Evolutionary conservation across 2,888 invertebrate species (phyloP), one percentile per base, ranked within the genome.

Genomic region (Alentia gelatinosa): DNA sequence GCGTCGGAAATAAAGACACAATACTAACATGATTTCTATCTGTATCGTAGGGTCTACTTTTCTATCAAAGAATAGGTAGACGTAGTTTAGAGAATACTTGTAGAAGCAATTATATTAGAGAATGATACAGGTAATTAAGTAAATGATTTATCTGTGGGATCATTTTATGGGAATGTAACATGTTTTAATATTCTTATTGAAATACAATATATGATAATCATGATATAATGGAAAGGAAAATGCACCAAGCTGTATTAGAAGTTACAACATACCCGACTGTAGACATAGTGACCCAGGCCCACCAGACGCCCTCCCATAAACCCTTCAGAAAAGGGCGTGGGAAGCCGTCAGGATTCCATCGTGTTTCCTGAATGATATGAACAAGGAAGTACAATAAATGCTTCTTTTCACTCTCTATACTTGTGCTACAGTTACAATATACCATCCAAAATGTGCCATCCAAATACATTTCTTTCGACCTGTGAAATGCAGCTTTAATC

Each of bases 271-370:
- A 88, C 88, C 88, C 88, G 1, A 88, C 88, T 42, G 88, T 47
- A 1, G 88, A 47, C 88, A 88, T 88, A 15, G 47, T 47, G 5
- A 88, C 50, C 33, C 33, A 88, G 1, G 88, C 42, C 88, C 88
- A 88, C 88, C 88, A 88, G 23, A 88, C 50, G 19, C 88, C 88
- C 47, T 88, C 88, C 88, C 88, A 88, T 0, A 88, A 19, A 19
- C 88, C 88, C 23, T 40, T 40, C 26, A 42, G 19, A 33, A 88
- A 88, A 0, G 1, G 26, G n/a, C n/a, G 12, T 9, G 88, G 88
- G 19, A 47, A 88, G 30, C 15, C 47, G 9, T 40, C 42, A n/a
- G 88, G 47, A 33, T 88, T 88, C 50, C 50, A 42, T 0, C 33
- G 12, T 15, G 33, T 19, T 42, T 88, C 88, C 88, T 88, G 30